Evolutionary conservation across 2,888 invertebrate genomes (phyloP).

Genomic region (Ametastegia equiseti): DNA sequence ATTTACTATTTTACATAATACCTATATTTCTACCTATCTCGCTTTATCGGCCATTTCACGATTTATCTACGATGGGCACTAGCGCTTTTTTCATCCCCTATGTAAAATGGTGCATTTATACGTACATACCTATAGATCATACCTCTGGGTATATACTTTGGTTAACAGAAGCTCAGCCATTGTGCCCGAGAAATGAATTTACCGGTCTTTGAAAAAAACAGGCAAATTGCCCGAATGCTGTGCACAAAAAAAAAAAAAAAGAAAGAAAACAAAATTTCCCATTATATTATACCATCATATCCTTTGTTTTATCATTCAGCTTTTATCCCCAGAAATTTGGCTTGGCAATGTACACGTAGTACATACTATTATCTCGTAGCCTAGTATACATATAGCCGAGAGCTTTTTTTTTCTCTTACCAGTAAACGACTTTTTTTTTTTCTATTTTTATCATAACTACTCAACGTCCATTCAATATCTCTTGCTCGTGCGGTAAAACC

Average conservation of each 20-base stretch:
- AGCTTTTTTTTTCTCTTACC: not conserved
- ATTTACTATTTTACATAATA: not conserved
- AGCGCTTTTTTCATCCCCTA: not conserved
- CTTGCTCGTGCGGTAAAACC: not conserved
- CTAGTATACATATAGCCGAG: too few species aligned
- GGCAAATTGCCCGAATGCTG: not conserved
- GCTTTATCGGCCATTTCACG: not conserved
- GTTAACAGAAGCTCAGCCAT: not conserved
- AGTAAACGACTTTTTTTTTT: not conserved
- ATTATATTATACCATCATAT: not conserved
- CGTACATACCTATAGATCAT: too few species aligned
- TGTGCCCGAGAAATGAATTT: not conserved
- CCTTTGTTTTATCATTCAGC: not conserved
- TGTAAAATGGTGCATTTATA: not conserved
- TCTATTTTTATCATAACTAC: not conserved
- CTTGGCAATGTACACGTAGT: too few species aligned
- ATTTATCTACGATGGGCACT: not conserved
- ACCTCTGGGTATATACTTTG: too few species aligned
- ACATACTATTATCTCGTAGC: not conserved
- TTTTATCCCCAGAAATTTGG: not conserved
- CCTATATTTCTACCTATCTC: not conserved
- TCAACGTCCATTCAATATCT: not conserved
- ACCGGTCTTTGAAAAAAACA: not conserved
- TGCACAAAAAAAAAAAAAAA: too few species aligned
- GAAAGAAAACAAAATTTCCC: too few species aligned